phyloP scores from a whole-genome alignment of 2,888 invertebrate species.

The Eucera pruinosa region DNA sequence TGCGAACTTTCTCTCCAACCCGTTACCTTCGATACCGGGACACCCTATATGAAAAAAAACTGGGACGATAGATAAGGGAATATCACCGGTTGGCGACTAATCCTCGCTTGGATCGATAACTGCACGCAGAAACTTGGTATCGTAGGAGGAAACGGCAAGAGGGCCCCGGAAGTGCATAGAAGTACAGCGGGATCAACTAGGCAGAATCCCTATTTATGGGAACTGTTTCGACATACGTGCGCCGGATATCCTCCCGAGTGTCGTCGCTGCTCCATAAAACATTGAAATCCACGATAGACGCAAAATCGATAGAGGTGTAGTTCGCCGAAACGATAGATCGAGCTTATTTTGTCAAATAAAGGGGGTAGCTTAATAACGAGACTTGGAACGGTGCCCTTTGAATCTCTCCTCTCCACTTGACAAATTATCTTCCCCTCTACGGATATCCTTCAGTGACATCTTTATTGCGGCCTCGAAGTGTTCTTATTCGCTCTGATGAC shows the following conservation, averaged over 20 bases:
- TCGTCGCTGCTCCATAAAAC: slow-evolving; percentile 66
- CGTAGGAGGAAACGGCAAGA: neutral
- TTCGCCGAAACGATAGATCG: slow-evolving; percentile 48
- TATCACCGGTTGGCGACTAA: neutral
- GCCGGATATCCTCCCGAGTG: slow-evolving; percentile 61
- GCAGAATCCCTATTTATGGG: slow-evolving; percentile 74
- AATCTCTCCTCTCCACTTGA: slow-evolving; percentile 2
- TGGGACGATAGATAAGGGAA: neutral
- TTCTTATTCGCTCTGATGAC: neutral
- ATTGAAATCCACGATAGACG: slow-evolving; percentile 68
- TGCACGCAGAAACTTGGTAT: neutral
- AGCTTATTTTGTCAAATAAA: slow-evolving; percentile 58
- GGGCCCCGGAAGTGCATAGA: slow-evolving; percentile 12
- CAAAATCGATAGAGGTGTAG: slow-evolving; percentile 56
- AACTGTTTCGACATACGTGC: slow-evolving; percentile 67
- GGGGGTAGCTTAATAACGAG: slow-evolving; percentile 52
- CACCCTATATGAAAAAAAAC: too few relatives aligned
- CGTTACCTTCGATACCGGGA: too few relatives aligned
- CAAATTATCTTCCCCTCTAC: slow-evolving; percentile 19
- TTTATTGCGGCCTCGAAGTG: slow-evolving; percentile 20
- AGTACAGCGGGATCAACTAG: slow-evolving; percentile 47
- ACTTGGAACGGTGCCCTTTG: slow-evolving; percentile 52
- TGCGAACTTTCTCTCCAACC: too few relatives aligned
- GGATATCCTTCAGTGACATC: slow-evolving; percentile 10
- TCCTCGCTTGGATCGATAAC: neutral